Base-by-base conservation (phyloP, 2,888 invertebrate species). In the Tipula helvola region DNA sequence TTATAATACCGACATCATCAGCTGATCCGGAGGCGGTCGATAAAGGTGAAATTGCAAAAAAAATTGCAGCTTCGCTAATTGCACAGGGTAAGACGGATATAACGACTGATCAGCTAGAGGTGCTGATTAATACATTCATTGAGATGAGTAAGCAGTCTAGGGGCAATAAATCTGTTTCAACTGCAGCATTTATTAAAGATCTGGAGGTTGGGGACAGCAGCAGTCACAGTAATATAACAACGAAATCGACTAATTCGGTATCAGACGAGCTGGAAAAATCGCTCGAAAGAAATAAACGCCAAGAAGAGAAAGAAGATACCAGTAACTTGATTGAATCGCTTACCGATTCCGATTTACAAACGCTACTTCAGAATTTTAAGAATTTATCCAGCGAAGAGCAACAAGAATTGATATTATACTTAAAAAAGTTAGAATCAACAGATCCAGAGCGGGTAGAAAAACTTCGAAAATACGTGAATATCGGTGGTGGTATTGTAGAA, bases 61-160 rank as follows among this genome's bases (percentile, higher is more conserved):
- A 96, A 90, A 95, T 97, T 90, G 96, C 97, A 0, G 95, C 94
- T 41, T 96, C 96, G 1, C 92, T 97, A 71, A 93, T 96, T 10
- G 94, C 95, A 18, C 96, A 96, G 90, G 97, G 97, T 85, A 95
- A 95, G 90, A 95, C 96, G 0, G 95, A 97, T 90, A 95, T 97
- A 5, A 95, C 96, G 4, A 95, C 96, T 86, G 95, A 94, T 86
- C 96, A 97, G 89, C 92, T 97, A 88, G 96, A 96, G 89, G 95
- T 95, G 88, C 92, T 97, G 0, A 95, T 97, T 42, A 96, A 96
- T 89, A 95, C 96, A 13, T 96, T 96, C 85, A 95, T 96, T 84
- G 93, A 95, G 85, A 94, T 95, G 93, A 94, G 94, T 0, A 94
- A 94, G 90, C 93, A 94, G 7, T 93, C 93, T 0, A 92, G 93